Evolutionary conservation across 2,888 invertebrate species (phyloP).

Genomic region (Hemaris fuciformis): DNA sequence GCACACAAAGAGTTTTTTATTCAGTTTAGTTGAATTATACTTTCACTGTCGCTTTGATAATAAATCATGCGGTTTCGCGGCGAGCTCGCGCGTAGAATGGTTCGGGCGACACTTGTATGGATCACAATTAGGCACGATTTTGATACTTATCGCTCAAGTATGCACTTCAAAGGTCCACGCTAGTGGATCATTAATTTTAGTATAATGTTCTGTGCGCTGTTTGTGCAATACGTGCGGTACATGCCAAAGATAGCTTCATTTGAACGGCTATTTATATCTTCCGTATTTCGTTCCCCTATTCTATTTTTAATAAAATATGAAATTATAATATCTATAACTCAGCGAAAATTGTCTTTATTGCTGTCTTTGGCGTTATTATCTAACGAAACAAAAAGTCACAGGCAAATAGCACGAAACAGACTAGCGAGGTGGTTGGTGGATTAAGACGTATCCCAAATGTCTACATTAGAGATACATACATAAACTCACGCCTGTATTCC

Average conservation of each 20-base stretch:
- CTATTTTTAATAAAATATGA: background rate
- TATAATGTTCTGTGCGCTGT: background rate
- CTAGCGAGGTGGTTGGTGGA: too few relatives aligned
- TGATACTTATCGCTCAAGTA: background rate
- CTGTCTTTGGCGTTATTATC: too few relatives aligned
- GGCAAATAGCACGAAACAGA: too few relatives aligned
- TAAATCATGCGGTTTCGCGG: constrained; percentile 53
- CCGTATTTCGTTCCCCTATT: background rate
- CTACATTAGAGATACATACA: too few relatives aligned
- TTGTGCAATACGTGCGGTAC: too few relatives aligned
- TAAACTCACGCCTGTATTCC: too few relatives aligned
- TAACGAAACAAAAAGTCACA: too few relatives aligned
- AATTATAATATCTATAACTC: background rate
- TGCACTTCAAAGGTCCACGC: background rate
- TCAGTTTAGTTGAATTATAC: constrained; percentile 37
- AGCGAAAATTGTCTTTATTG: too few relatives aligned
- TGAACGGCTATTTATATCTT: background rate
- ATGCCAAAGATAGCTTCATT: background rate
- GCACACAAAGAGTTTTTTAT: constrained; percentile 1
- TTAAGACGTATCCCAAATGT: too few relatives aligned
- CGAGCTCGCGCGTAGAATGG: constrained; percentile 37
- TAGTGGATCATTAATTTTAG: background rate
- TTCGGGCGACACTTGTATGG: constrained; percentile 35
- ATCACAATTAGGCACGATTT: background rate
- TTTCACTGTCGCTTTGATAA: constrained; percentile 58